Conservation (phyloP, 2,888 invertebrate species). For the Philopedon plagiatum region DNA sequence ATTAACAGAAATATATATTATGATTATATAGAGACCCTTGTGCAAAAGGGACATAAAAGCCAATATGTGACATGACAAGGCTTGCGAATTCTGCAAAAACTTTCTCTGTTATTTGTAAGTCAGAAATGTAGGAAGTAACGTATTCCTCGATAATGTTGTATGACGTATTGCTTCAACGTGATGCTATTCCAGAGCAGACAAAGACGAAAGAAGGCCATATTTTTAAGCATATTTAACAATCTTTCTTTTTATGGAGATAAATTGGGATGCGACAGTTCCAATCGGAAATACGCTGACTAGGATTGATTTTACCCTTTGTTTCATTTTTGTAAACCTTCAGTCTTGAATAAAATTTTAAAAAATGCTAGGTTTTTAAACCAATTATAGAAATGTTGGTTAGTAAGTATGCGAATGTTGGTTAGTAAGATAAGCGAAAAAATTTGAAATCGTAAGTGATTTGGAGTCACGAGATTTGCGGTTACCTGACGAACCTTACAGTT, state of each 20-base stretch:
- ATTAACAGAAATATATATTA: conserved; percentile 21
- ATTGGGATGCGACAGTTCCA: conserved; percentile 39
- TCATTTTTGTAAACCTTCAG: not conserved
- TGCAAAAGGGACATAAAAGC: conserved; percentile 51
- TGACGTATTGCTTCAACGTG: conserved; percentile 61
- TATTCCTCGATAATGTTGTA: conserved; percentile 58
- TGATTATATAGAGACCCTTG: not conserved
- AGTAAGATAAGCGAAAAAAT: too few species aligned
- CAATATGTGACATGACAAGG: conserved; percentile 58
- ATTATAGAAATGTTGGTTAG: too few species aligned
- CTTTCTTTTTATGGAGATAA: conserved; percentile 45
- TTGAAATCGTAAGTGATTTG: too few species aligned
- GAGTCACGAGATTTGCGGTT: too few species aligned
- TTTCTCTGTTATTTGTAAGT: conserved; percentile 58
- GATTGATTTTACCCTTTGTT: conserved; percentile 12
- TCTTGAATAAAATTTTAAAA: not conserved
- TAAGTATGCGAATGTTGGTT: too few species aligned
- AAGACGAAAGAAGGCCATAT: conserved; percentile 43
- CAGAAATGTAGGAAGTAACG: conserved; percentile 54
- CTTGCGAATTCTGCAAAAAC: conserved; percentile 57
- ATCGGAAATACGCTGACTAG: conserved; percentile 28
- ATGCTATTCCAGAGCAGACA: conserved; percentile 56
- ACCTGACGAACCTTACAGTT: too few species aligned
- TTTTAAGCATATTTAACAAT: conserved; percentile 45
- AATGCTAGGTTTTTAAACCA: too few species aligned